Base-by-base conservation (phyloP, 2,888 invertebrate genomes). In the Tromatobia lineatoria region DNA sequence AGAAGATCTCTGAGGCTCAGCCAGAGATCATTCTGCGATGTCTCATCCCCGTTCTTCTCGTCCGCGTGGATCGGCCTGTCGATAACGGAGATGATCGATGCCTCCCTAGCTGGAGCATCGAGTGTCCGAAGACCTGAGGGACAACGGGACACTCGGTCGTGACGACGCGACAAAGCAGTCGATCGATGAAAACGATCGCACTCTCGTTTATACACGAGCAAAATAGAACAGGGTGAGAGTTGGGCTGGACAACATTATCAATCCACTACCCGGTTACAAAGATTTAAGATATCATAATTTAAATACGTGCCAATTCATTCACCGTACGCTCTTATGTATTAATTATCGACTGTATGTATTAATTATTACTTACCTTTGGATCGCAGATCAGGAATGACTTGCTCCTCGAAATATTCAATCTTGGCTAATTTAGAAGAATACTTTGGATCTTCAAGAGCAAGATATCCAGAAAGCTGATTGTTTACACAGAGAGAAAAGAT, bases 1-100 rank as follows among this genome's bases (percentile, higher is more conserved):
- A 69, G 78, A 83, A 52, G 75, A 83, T 81, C 82, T 85, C 78
- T 69, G 76, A 83, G 57, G 76, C 50, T 80, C 54, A 10, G 80
- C 89, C 87, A 87, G 88, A 92, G 92, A 93, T 92, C 90, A 87
- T 90, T 85, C 85, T 81, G 85, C 78, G 54, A 86, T 91, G 92
- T 91, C 87, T 83, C 84, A 45, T 75, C 69, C 80, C 78, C 83
- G 61, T 38, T 61, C 78, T 83, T 88, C 86, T 89, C 87, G 88
- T 90, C 88, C 89, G 89, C 90, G 83, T 83, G 90, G 91, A 91
- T 90, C 90, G 88, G 91, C 90, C 91, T 90, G 90, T 91, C 91
- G 93, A 93, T 93, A 93, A 93, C 89, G 87, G 88, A 91, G 90
- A 93, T 93, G 93, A 93, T 93, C 93, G 93, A 93, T 93, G 93